Base-by-base conservation (phyloP, 2,888 invertebrate genomes). In the Netelia fuscicornis region DNA sequence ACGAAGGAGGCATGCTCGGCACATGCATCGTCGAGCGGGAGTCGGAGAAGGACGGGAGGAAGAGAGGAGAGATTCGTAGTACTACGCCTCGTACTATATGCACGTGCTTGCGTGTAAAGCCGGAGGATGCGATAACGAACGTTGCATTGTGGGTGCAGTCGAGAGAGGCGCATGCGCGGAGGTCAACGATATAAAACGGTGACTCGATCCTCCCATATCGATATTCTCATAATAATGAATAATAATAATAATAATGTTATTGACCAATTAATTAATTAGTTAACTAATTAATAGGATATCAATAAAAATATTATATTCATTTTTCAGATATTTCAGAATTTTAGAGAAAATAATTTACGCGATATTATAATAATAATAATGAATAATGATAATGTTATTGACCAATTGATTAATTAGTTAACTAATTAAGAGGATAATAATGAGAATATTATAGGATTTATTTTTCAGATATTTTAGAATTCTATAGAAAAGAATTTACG, bases 31-130 rank as follows among this genome's bases (percentile, higher is more conserved):
- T 44, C 52, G 42, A 17, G 2, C 13, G 58, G 62, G 74, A 58
- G 11, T 71, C 67, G 68, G 84, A 68, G 82, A 70, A 81, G 84
- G 81, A 78, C 68, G 85, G 48, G 37, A 37, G 81, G 86, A 81
- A 71, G 62, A 82, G 83, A 80, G 86, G 87, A 81, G 65, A 65
- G 75, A 52, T 78, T 86, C 90, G 91, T 92, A 93, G 92, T 93
- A 93, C 93, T 92, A 93, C 92, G 92, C 83, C 89, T 91, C 92
- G 93, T 93, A 92, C 92, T 93, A 93, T 89, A 90, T 90, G 91
- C 91, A 92, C 92, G 92, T 92, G 92, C 91, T 90, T 90, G 89
- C 91, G 89, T 90, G 90, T 80, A 77, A 75, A 42, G 74, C 82
- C 25, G 70, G 65, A 68, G 68, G 68, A 88, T 88, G 90, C 88